These are phyloP conservation scores for Catamblyrhynchus diadema DNA, from an alignment of 2,797 vertebrate genomes.

Conservation along the genomic window DNA sequence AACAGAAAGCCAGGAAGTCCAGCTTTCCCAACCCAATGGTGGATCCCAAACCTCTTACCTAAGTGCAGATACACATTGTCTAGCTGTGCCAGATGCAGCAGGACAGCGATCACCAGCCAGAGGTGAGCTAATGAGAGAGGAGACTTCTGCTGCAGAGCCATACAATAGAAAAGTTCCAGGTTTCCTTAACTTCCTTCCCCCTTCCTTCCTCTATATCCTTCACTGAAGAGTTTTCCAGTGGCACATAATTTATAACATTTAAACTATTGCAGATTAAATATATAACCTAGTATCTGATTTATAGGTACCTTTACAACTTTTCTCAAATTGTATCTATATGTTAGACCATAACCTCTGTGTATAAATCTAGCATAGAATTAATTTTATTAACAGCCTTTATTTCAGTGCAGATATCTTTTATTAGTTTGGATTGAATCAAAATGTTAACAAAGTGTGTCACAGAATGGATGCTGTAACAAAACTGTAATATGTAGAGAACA, in stretches of 20 bases:
- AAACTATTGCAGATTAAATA: background rate
- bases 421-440: background rate
- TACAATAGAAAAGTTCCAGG: background rate
- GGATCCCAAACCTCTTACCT: constrained; percentile 50
- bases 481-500: background rate
- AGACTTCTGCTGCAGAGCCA: background rate
- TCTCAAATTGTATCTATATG: background rate
- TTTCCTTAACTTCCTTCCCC: background rate
- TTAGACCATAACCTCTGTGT: background rate
- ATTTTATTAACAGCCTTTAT: background rate
- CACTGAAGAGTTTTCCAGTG: background rate
- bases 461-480: background rate
- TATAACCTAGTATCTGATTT: background rate
- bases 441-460: background rate
- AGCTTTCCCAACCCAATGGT: background rate
- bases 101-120: constrained; percentile 39
- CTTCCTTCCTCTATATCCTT: background rate
- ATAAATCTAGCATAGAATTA: background rate
- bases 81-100: constrained; percentile 44
- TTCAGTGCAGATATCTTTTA: background rate
- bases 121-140: constrained; percentile 67
- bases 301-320: background rate
- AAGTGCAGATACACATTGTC: constrained; percentile 31
- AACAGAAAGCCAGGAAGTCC: background rate
- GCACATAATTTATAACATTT: background rate